A percentile compares a stretch with the other conserved stretches of the same genome.
Evolutionary conservation across 2,113 vertebrate genomes (phyloP).

Genomic region (Herpetotheres cachinnans): DNA sequence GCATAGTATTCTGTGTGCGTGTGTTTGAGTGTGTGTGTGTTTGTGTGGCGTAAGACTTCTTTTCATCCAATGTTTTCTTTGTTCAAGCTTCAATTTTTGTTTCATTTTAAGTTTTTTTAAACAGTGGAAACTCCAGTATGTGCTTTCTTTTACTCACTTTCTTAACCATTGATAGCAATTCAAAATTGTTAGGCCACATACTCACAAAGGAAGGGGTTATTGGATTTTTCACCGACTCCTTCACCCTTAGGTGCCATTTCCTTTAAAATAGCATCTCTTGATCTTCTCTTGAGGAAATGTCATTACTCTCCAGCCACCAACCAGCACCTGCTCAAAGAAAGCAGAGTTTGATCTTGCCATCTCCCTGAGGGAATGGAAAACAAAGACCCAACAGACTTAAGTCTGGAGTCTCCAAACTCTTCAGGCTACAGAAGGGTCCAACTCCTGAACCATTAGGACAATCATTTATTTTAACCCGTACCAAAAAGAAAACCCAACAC

Average conservation of each 20-base stretch:
- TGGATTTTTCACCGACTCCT: neutral
- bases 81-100: constrained; percentile 54
- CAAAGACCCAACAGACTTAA: neutral
- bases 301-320: constrained; percentile 51
- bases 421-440: neutral
- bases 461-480: constrained; percentile 38
- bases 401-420: neutral
- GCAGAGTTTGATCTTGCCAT: constrained; percentile 56
- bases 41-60: constrained; percentile 44
- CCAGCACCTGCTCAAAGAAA: constrained; percentile 39
- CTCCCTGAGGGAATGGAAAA: neutral
- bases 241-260: constrained; percentile 13
- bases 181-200: constrained; percentile 50
- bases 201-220: constrained; percentile 43
- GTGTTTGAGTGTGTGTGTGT: constrained; percentile 35
- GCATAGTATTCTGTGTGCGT: constrained; percentile 57
- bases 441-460: constrained; percentile 12
- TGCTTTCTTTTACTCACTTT: constrained; percentile 61
- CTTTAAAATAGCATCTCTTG: constrained; percentile 34
- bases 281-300: constrained; percentile 17
- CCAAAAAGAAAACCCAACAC: constrained; percentile 18
- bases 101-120: constrained; percentile 30
- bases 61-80: constrained; percentile 58
- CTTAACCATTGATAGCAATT: constrained; percentile 51
- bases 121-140: constrained; percentile 68